Evolutionary conservation across 2,797 vertebrate genomes (phyloP), one percentile per base, ranked within the genome.

Genomic region (Crossoptilon crossoptilon): DNA sequence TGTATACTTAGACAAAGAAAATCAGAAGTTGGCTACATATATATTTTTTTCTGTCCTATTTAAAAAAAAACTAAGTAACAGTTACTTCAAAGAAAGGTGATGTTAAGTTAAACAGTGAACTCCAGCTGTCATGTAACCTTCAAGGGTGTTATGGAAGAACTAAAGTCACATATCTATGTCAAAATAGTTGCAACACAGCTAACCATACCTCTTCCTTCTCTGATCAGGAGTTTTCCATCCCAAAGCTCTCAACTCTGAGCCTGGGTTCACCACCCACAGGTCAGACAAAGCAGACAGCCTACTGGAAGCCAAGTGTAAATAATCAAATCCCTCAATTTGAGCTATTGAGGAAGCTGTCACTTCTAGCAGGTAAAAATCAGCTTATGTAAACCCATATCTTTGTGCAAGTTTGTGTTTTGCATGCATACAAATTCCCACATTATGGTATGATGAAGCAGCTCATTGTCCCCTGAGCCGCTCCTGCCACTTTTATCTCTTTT

Each of bases 351-450:
- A 92, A 44, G 69, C 16, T 90, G 49, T 76, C 7, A 14, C 76
- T 94, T 77, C 49, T 67, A 74, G 41, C 41, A 68, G 37, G 75
- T 87, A 88, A 77, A 85, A 79, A 79, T 85, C 60, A 85, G 14
- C 27, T 85, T 64, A 55, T 48, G 60, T 82, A 91, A 92, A 87
- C 26, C 37, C 0, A 0, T 7, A 46, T 66, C 66, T 87, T 59
- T 75, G 75, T 91, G 37, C 55, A 46, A 53, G 33, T 82, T 80
- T 69, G 35, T 3, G 55, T 5, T 83, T 93, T 72, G 41, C 55
- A 51, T 66, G 70, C 9, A 16, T 51, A 37, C 69, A 85, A 43
- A 79, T 46, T 18, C 26, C 41, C 23, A 41, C 6, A 1, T 62
- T 74, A 39, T 35, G 39, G 27, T 39, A 44, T 55, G 46, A 33